Base-by-base conservation (phyloP, 92 coral and sea anemone genomes). In the Micromussa lordhowensis region DNA sequence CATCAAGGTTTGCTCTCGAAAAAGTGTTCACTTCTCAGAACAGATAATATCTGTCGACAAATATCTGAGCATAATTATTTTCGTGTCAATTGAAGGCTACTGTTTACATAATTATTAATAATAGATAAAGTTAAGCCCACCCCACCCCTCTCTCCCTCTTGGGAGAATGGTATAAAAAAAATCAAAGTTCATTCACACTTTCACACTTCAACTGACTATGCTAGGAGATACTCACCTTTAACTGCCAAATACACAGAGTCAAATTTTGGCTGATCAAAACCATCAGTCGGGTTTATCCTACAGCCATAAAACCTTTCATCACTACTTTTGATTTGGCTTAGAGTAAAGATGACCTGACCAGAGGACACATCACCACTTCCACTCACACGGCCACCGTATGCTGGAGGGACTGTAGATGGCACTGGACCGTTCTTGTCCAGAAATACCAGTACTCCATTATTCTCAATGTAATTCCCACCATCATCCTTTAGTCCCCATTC, bases 321-420 rank as follows among this genome's bases (percentile, higher is more conserved):
- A 34, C 35, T 22, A 4, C 10, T 74, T 34, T 35, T 74, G 26
- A 74, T 31, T 26, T 17, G 4, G 16, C 51, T 31, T 14, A 74
- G 55, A 3, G 78, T 74, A 28, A 74, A 74, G 40, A 16, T 40
- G 19, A 31, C 78, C 22, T 74, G 78, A 31, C 78, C 51, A 74
- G 78, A 40, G 24, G 78, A 14, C 34, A 26, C 15, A 9, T 74
- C 28, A 34, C 78, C 78, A 22, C 49, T 34, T 31, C 78, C 26
- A 22, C 55, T 74, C 49, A 74, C 78, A 38, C 80, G 80, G 40
- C 80, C 80, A 75, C 3, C 13, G 58, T 75, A 75, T 22, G 26
- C 9, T 44, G 18, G 1, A 11, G 55, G 55, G 54, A 36, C 54
- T 75, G 55, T 18, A 40, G 40, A 5, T 38, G 53, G 4, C 2